Base-by-base conservation (phyloP, 2,888 invertebrate genomes). In the Ennomos quercinarius region DNA sequence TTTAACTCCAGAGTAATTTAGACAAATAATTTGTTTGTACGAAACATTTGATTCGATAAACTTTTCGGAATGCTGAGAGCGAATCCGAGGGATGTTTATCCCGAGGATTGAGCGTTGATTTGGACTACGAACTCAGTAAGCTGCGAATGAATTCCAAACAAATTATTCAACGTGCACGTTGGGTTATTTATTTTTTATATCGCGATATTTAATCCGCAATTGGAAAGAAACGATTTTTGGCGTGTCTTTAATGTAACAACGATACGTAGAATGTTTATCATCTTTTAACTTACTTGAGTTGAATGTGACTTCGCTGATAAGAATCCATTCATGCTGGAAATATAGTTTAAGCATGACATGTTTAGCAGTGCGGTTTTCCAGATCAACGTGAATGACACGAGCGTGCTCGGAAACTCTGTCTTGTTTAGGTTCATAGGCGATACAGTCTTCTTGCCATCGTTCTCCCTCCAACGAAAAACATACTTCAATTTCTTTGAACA, bases 261-360 rank as follows among this genome's bases (percentile, higher is more conserved):
- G 35, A 10, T 49, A 51, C 40, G 47, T 43, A 9, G 50, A 41
- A 27, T 27, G 6, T 27, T 27, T 39, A 12, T 17, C 35, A 34
- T 10, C 38, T 36, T 37, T 4, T 43, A 50, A 86, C 94, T 94
- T 86, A 96, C 96, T 93, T 61, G 97, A 96, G 72, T 95, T 95
- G 80, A 98, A 98, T 40, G 95, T 94, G 71, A 98, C 94, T 89
- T 98, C 98, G 86, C 98, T 98, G 77, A 98, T 94, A 68, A 98
- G 93, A 64, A 98, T 95, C 98, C 98, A 98, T 79, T 96, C 95
- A 68, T 96, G 94, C 63, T 95, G 95, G 81, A 97, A 97, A 74
- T 93, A 94, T 11, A 98, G 93, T 73, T 95, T 94, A 73, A 96
- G 77, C 92, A 95, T 95, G 68, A 98, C 94, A 81, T 95, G 96